phyloP scores from a whole-genome alignment of 2,888 invertebrate genomes.

The Ophion ventricosus region DNA sequence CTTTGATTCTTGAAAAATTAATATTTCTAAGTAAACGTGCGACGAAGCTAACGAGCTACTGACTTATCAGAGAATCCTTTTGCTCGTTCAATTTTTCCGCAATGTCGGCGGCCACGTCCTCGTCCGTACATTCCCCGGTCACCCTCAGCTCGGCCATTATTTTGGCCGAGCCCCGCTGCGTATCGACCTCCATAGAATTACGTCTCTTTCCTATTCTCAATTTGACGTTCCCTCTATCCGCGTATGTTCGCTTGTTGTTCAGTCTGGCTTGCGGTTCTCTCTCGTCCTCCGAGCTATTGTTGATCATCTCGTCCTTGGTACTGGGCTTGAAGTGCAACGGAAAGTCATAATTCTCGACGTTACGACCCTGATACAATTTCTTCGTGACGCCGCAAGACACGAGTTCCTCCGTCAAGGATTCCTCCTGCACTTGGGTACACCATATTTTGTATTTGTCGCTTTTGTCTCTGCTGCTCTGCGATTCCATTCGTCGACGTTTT shows the following conservation, averaged over 20 bases:
- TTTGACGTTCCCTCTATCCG: conserved; percentile 86
- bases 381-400: conserved; percentile 90
- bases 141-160: conserved; percentile 86
- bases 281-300: conserved; percentile 86
- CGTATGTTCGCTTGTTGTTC: conserved; percentile 86
- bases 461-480: conserved; percentile 82
- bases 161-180: conserved; percentile 85
- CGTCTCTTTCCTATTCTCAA: conserved; percentile 85
- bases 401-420: conserved; percentile 91
- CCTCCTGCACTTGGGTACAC: conserved; percentile 90
- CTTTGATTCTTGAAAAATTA: conserved; percentile 4
- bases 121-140: conserved; percentile 84
- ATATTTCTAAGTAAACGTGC: not conserved
- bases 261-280: conserved; percentile 78
- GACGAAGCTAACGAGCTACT: conserved; percentile 75
- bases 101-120: conserved; percentile 89
- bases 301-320: conserved; percentile 66
- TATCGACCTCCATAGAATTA: conserved; percentile 83
- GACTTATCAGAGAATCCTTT: conserved; percentile 90
- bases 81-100: conserved; percentile 90
- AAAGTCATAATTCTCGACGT: conserved; percentile 91
- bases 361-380: conserved; percentile 86
- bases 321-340: conserved; percentile 76
- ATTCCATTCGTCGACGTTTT: conserved; percentile 81
- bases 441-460: conserved; percentile 92